phyloP scores from a whole-genome alignment of 2,888 invertebrate species.

The Ichneumoninae sp. region DNA sequence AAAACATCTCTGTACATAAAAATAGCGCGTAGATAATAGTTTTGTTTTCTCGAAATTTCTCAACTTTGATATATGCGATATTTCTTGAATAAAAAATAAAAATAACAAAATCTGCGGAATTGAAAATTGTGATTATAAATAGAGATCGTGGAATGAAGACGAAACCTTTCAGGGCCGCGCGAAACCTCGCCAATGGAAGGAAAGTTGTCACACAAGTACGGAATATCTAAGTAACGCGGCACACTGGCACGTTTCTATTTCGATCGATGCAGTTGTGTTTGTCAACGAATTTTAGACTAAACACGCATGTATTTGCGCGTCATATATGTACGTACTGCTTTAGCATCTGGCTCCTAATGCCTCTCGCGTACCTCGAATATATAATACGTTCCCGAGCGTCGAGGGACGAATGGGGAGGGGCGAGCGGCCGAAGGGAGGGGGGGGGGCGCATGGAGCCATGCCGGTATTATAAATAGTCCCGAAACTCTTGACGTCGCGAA shows the following conservation, averaged over 20 bases:
- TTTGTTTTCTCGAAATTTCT: neutral
- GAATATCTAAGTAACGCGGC: neutral
- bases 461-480: conserved; percentile 36
- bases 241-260: conserved; percentile 49
- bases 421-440: neutral
- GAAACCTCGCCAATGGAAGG: neutral
- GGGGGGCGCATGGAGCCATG: neutral
- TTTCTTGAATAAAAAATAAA: neutral
- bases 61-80: neutral
- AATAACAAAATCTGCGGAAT: neutral
- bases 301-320: conserved; percentile 3
- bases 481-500: conserved; percentile 36
- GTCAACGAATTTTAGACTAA: conserved; percentile 45
- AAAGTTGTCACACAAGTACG: conserved; percentile 3
- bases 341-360: conserved; percentile 9
- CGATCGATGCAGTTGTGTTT: conserved; percentile 34
- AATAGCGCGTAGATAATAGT: neutral
- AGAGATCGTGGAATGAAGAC: neutral
- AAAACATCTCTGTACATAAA: neutral
- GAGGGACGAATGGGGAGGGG: neutral
- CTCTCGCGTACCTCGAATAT: neutral
- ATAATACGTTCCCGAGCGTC: neutral
- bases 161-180: neutral
- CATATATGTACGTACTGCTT: conserved; percentile 3
- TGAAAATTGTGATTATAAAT: conserved; percentile 1